Percentiles rank a stretch among this genome's conserved stretches.
phyloP scores from a whole-genome alignment of 1,140 invertebrate genomes.

The Phthorimaea operculella region DNA sequence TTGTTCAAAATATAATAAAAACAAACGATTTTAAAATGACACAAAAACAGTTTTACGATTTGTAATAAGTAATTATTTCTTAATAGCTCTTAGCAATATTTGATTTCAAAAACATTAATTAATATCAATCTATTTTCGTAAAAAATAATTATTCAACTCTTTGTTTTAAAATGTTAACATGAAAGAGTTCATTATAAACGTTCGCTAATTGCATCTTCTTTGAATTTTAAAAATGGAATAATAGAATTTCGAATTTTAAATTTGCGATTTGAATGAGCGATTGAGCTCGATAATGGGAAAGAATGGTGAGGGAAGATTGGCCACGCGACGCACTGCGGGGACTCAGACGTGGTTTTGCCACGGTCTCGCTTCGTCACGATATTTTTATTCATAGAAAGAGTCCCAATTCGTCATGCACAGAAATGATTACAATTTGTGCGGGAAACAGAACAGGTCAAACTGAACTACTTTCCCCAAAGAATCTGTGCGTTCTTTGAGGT shows the following conservation, averaged over 20 bases:
- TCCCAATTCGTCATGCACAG: too few relatives aligned
- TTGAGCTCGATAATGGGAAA: slow-evolving; percentile 15
- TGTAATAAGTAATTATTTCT: too few relatives aligned
- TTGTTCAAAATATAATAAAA: too few relatives aligned
- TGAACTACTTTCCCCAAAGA: too few relatives aligned
- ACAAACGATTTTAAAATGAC: background rate
- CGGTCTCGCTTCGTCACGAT: too few relatives aligned
- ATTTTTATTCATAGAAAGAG: too few relatives aligned
- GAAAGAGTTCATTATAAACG: slow-evolving; percentile 15
- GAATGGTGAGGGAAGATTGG: slow-evolving; percentile 31
- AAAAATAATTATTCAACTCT: slow-evolving; percentile 4
- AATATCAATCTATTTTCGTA: background rate
- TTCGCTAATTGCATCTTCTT: slow-evolving; percentile 25
- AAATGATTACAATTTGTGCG: too few relatives aligned
- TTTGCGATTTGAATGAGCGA: slow-evolving; percentile 39
- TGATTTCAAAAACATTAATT: too few relatives aligned
- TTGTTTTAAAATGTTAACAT: background rate
- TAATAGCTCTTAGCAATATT: too few relatives aligned
- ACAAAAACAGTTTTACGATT: background rate
- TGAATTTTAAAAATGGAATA: slow-evolving; percentile 26
- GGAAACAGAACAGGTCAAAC: too few relatives aligned
- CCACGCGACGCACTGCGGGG: slow-evolving; percentile 37
- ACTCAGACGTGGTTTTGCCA: slow-evolving; percentile 19
- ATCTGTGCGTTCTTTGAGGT: too few relatives aligned
- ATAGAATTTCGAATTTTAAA: slow-evolving; percentile 42